These are phyloP conservation scores for Microtus montanus DNA, from an alignment of 2,113 vertebrate species.

Conservation along the genomic window DNA sequence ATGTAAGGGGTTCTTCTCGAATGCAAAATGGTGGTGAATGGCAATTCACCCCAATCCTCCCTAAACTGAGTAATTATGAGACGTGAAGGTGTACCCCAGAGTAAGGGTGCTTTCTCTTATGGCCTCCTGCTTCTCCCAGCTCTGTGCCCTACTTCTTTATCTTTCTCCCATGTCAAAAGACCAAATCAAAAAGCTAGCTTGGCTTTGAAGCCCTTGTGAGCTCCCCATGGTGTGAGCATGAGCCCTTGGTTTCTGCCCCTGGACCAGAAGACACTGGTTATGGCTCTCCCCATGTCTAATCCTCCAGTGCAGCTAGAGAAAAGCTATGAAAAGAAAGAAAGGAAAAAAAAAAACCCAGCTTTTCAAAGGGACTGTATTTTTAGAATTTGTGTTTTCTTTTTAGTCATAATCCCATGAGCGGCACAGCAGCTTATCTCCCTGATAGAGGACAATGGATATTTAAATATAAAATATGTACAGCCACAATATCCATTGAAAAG, in stretches of 20 bases:
- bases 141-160: not conserved
- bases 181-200: not conserved
- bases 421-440: slow-evolving; percentile 40
- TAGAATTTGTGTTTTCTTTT: slow-evolving; percentile 59
- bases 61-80: not conserved
- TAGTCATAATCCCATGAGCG: slow-evolving; percentile 27
- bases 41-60: not conserved
- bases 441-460: slow-evolving; percentile 29
- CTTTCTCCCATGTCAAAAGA: not conserved
- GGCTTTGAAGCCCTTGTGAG: not conserved
- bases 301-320: slow-evolving; percentile 1
- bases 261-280: not conserved
- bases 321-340: slow-evolving; percentile 12
- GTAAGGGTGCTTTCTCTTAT: not conserved
- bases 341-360: slow-evolving; percentile 1
- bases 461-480: slow-evolving; percentile 48
- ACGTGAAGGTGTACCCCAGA: not conserved
- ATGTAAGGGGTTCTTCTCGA: not conserved
- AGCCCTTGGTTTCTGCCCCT: not conserved
- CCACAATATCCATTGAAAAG: slow-evolving; percentile 17
- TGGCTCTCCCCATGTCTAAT: not conserved
- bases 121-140: not conserved
- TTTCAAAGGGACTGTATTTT: slow-evolving; percentile 63
- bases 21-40: not conserved
- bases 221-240: not conserved